Percentiles rank a stretch among this genome's conserved stretches.
phyloP scores from a whole-genome alignment of 1,140 invertebrate genomes.

The Hycleus cichorii region DNA sequence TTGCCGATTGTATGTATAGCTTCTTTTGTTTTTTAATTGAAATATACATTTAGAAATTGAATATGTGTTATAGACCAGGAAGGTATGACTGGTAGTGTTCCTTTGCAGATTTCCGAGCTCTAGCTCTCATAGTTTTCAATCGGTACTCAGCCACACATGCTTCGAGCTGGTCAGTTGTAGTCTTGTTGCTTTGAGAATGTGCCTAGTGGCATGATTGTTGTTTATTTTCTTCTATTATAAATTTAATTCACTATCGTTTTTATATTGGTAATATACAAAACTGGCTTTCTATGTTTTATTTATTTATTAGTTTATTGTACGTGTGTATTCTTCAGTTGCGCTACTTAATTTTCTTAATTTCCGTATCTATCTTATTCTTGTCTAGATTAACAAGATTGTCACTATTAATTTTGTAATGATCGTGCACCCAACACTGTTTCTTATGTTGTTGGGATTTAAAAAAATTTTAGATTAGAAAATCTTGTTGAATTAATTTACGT shows the following conservation, averaged over 20 bases:
- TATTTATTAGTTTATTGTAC: no score
- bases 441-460: slow-evolving; percentile 3
- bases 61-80: slow-evolving; percentile 12
- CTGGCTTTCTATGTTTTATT: slow-evolving; percentile 8
- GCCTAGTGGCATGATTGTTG: slow-evolving; percentile 18
- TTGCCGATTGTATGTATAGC: slow-evolving; percentile 8
- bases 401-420: neutral
- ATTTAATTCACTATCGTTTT: slow-evolving; percentile 7
- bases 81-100: slow-evolving; percentile 41
- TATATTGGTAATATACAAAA: neutral
- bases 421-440: slow-evolving; percentile 11
- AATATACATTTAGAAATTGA: neutral
- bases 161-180: slow-evolving; percentile 48
- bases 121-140: slow-evolving; percentile 62
- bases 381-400: no score
- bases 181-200: slow-evolving; percentile 29
- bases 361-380: no score
- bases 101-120: slow-evolving; percentile 66
- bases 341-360: no score
- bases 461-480: neutral
- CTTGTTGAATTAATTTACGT: neutral
- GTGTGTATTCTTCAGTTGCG: no score
- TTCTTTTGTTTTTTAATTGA: slow-evolving; percentile 2
- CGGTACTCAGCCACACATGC: slow-evolving; percentile 42
- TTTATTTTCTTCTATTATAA: slow-evolving; percentile 1